Evolutionary conservation across 2,797 vertebrate species (phyloP).

Genomic region (Kryptolebias ocellatus): DNA sequence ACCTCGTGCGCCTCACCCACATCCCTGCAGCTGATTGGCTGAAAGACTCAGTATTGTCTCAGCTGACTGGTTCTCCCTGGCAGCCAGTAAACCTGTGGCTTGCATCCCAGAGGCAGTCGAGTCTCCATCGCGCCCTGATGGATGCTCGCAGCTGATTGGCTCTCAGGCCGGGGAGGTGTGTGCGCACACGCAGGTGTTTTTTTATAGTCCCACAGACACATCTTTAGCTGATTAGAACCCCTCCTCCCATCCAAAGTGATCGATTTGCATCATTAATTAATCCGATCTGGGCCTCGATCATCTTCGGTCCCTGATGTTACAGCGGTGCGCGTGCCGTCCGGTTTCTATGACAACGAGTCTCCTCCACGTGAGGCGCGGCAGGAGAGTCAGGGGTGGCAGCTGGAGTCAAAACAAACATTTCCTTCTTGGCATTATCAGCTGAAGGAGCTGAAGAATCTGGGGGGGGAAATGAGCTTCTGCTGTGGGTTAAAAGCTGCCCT

Average conservation of each 20-base stretch:
- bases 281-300: not conserved
- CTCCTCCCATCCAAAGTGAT: no score
- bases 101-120: constrained; percentile 25
- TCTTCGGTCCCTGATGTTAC: not conserved
- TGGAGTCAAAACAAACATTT: constrained; percentile 1
- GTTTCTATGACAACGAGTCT: constrained; percentile 72
- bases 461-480: not conserved
- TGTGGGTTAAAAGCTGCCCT: no score
- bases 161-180: constrained; percentile 49
- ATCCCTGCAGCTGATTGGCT: constrained; percentile 54
- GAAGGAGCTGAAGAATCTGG: not conserved
- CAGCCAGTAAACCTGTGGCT: constrained; percentile 26
- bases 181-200: constrained; percentile 9
- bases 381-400: constrained; percentile 40
- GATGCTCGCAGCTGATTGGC: constrained; percentile 49
- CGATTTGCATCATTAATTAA: not conserved
- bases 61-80: constrained; percentile 34
- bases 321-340: constrained; percentile 43
- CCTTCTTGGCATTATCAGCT: not conserved
- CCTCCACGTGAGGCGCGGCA: constrained; percentile 65
- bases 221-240: not conserved
- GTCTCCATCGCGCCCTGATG: constrained; percentile 16
- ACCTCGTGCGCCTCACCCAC: constrained; percentile 43
- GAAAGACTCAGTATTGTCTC: constrained; percentile 6
- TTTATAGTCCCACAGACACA: not conserved